Conservation (phyloP, 2,888 invertebrate genomes). For the Drosophila lutescens region DNA sequence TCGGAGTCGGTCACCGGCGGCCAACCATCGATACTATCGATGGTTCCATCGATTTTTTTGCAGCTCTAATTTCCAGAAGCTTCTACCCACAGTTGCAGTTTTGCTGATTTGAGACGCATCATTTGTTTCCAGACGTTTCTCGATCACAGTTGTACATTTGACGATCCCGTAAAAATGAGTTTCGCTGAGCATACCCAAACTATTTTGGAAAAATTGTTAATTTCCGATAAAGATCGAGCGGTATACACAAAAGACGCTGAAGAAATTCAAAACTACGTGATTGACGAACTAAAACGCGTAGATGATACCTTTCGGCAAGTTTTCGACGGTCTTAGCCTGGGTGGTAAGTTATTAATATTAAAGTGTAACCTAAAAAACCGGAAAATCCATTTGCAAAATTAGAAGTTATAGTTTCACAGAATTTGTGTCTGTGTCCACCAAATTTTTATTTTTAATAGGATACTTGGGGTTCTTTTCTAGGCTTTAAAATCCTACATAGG, state of each 20-base stretch:
- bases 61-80: no score
- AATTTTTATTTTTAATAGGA: no score
- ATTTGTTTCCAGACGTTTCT: not conserved
- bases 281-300: constrained; percentile 9
- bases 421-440: no score
- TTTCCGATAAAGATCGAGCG: constrained; percentile 1
- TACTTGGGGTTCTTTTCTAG: no score
- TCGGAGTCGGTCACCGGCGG: no score
- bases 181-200: constrained; percentile 8
- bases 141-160: not conserved
- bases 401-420: no score
- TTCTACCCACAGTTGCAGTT: no score
- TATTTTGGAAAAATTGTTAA: constrained; percentile 9
- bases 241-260: constrained; percentile 12
- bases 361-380: no score
- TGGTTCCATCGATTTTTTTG: no score
- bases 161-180: not conserved
- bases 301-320: constrained; percentile 9
- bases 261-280: constrained; percentile 22
- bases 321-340: constrained; percentile 18
- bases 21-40: no score
- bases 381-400: no score
- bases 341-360: constrained; percentile 4
- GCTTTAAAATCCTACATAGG: no score
- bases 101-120: not conserved